These are phyloP conservation scores for Myripristis murdjan DNA, from an alignment of 2,797 vertebrate genomes.

Conservation along the genomic window DNA sequence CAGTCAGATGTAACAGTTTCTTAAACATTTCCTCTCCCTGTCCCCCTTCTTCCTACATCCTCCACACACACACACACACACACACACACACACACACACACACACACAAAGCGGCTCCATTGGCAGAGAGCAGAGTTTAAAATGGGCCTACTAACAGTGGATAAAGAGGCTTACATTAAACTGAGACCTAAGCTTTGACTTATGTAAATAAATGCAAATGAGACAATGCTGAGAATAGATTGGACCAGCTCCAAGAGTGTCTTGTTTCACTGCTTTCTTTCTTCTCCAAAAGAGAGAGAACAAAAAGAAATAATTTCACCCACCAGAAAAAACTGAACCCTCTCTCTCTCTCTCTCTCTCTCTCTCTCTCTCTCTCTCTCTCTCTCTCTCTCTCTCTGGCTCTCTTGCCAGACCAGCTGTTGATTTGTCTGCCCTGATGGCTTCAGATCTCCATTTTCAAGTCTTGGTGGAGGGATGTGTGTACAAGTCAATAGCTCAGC, in stretches of 20 bases:
- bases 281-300: slow-evolving; percentile 18
- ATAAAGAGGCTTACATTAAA: slow-evolving; percentile 35
- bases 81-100: slow-evolving; percentile 6
- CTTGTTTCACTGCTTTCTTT: slow-evolving; percentile 15
- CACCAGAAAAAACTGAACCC: slow-evolving; percentile 33
- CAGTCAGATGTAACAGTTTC: not conserved
- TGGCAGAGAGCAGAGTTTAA: slow-evolving; percentile 23
- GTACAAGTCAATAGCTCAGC: slow-evolving; percentile 62
- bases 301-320: slow-evolving; percentile 32
- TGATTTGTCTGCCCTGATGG: slow-evolving; percentile 53
- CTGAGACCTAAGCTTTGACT: slow-evolving; percentile 26
- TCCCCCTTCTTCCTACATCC: not conserved
- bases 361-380: slow-evolving; percentile 8
- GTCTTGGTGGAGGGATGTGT: slow-evolving; percentile 52
- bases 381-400: slow-evolving; percentile 42
- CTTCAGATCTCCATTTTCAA: slow-evolving; percentile 59
- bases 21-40: not conserved
- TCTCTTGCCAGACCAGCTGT: slow-evolving; percentile 62
- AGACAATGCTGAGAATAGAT: not conserved
- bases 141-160: slow-evolving; percentile 10
- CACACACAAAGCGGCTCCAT: not conserved
- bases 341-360: slow-evolving; percentile 8
- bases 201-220: slow-evolving; percentile 45
- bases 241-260: slow-evolving; percentile 32
- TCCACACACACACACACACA: not conserved